Percentiles rank a stretch among this genome's conserved stretches.
These are phyloP conservation scores for Tribolium castaneum DNA, from an alignment of 1,140 invertebrate genomes.

Conservation along the genomic window DNA sequence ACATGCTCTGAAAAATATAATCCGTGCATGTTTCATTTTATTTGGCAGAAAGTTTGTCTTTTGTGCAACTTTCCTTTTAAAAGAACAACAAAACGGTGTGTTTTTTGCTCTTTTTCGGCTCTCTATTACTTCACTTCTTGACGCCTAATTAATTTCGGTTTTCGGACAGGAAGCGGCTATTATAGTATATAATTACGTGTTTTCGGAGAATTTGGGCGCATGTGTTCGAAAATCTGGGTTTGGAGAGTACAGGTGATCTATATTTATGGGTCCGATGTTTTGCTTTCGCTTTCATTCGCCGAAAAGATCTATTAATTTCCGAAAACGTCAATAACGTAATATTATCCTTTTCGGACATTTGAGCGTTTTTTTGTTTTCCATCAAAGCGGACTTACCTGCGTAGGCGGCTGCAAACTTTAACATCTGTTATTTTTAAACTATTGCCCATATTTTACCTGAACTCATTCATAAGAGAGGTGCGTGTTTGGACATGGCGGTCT, in stretches of 20 bases:
- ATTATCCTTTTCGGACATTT: slow-evolving; percentile 38
- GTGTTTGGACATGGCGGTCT: background rate
- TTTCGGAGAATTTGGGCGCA: background rate
- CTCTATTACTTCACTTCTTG: background rate
- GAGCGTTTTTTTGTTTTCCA: slow-evolving; percentile 17
- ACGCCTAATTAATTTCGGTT: slow-evolving; percentile 20
- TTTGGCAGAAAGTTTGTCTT: slow-evolving; percentile 15
- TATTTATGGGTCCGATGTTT: slow-evolving; percentile 29
- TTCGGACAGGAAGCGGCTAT: slow-evolving; percentile 7
- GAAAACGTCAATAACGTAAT: slow-evolving; percentile 39
- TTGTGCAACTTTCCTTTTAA: slow-evolving; percentile 25
- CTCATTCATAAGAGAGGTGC: slow-evolving; percentile 5
- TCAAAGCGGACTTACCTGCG: slow-evolving; percentile 17
- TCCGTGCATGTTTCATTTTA: slow-evolving; percentile 10
- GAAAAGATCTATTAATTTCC: slow-evolving; percentile 40
- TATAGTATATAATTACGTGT: slow-evolving; percentile 8
- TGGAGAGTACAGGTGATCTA: slow-evolving; percentile 30
- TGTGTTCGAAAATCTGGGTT: slow-evolving; percentile 5
- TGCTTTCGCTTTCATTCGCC: slow-evolving; percentile 31
- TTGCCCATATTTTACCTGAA: slow-evolving; percentile 20
- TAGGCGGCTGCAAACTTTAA: slow-evolving; percentile 13
- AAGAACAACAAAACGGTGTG: slow-evolving; percentile 4
- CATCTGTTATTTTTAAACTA: slow-evolving; percentile 38
- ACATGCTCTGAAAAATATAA: slow-evolving; percentile 23
- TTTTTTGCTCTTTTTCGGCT: background rate